These are phyloP conservation scores for Tethea ocularis DNA, from an alignment of 2,888 invertebrate genomes.

Conservation along the genomic window DNA sequence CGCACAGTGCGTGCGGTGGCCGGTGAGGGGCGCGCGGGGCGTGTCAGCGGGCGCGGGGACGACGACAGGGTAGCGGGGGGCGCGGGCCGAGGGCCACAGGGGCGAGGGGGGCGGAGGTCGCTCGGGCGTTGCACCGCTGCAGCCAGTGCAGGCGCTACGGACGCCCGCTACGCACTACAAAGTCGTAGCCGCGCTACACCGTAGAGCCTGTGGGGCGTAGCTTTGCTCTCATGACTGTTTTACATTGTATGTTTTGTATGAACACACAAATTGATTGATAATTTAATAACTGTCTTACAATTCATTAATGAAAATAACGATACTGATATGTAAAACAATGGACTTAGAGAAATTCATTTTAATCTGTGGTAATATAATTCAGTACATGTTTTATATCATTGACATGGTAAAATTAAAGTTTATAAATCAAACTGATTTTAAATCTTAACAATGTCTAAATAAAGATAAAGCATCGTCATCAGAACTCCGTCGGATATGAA, in stretches of 20 bases:
- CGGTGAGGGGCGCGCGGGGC: constrained; percentile 47
- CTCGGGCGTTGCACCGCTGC: constrained; percentile 77
- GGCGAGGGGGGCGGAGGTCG: constrained; percentile 39
- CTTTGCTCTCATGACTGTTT: constrained; percentile 14
- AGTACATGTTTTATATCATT: background rate
- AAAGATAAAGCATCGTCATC: background rate
- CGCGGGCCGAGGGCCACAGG: constrained; percentile 33
- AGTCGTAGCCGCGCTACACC: constrained; percentile 51
- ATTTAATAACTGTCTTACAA: background rate
- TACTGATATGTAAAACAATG: background rate
- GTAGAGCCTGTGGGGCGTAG: constrained; percentile 33
- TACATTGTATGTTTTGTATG: constrained; percentile 6
- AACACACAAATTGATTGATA: background rate
- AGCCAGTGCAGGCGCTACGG: constrained; percentile 68
- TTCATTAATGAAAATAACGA: background rate
- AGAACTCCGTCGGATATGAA: background rate
- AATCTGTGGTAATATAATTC: constrained; percentile 1
- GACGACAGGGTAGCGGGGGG: constrained; percentile 25
- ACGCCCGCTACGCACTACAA: constrained; percentile 59
- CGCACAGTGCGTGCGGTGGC: constrained; percentile 77
- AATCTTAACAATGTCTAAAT: background rate
- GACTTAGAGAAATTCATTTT: background rate
- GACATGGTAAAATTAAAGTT: background rate
- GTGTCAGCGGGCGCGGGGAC: constrained; percentile 28
- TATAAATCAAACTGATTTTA: background rate